Percentiles rank a stretch among this genome's conserved stretches.
These are phyloP conservation scores for Acipenser oxyrinchus DNA, from an alignment of 2,797 vertebrate species.

Conservation along the genomic window DNA sequence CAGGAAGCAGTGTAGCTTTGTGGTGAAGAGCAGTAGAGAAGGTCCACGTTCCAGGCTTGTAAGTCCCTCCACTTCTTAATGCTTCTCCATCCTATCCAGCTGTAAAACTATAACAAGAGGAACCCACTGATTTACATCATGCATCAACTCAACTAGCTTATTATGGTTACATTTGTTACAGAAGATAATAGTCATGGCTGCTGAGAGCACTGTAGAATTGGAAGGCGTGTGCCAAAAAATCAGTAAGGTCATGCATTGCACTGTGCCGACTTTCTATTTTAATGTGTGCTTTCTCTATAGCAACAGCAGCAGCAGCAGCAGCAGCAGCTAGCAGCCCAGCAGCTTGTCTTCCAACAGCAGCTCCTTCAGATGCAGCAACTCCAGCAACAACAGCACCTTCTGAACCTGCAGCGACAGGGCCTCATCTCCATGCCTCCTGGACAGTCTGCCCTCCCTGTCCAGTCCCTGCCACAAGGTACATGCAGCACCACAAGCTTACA, in stretches of 20 bases:
- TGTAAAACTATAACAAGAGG: conserved; percentile 36
- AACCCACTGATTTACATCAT: neutral
- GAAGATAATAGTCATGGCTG: conserved; percentile 36
- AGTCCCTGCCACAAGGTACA: conserved; percentile 88
- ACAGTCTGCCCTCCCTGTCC: conserved; percentile 89
- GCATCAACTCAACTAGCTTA: neutral
- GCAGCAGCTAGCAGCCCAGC: conserved; percentile 97
- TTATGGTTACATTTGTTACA: conserved; percentile 44
- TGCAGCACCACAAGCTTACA: neutral
- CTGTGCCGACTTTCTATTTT: conserved; percentile 27
- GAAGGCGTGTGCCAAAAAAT: conserved; percentile 27
- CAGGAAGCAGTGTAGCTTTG: conserved; percentile 43
- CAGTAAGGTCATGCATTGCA: conserved; percentile 19
- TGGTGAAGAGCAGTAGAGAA: conserved; percentile 44
- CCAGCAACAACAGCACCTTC: conserved; percentile 97
- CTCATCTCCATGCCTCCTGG: conserved; percentile 89
- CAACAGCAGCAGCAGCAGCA: conserved; percentile 60
- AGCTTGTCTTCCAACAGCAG: conserved; percentile 99
- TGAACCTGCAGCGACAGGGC: conserved; percentile 98
- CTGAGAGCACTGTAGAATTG: conserved; percentile 8
- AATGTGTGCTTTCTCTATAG: conserved; percentile 33
- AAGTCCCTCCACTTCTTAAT: conserved; percentile 24
- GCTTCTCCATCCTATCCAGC: conserved; percentile 39
- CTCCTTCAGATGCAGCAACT: conserved; percentile 99
- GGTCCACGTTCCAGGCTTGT: conserved; percentile 8